Conservation (phyloP, 2,888 invertebrate species). For the Hypomecis punctinalis region DNA sequence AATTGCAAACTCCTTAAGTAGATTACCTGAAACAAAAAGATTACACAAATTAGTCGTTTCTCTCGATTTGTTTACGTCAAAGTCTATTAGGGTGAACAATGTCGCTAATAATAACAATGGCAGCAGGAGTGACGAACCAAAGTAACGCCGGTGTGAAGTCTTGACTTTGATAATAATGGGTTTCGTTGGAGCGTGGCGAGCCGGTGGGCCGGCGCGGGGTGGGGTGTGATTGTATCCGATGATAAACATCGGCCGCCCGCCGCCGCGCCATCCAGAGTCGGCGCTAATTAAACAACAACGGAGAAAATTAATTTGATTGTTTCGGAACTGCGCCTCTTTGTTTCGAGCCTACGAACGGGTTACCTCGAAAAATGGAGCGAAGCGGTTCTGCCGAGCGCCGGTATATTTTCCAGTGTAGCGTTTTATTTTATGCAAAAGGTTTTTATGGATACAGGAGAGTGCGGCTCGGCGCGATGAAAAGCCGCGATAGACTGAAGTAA, state of each 20-base stretch:
- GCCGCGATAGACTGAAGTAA: constrained; percentile 68
- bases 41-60: constrained; percentile 70
- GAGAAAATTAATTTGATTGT: constrained; percentile 84
- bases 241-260: constrained; percentile 82
- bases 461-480: constrained; percentile 61
- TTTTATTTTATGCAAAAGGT: constrained; percentile 57
- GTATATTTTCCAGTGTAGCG: constrained; percentile 57
- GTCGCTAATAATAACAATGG: constrained; percentile 79
- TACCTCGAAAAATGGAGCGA: constrained; percentile 75
- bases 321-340: constrained; percentile 80
- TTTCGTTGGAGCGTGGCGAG: constrained; percentile 68
- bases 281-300: constrained; percentile 84
- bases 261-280: constrained; percentile 76
- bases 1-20: constrained; percentile 51
- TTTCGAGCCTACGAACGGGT: constrained; percentile 68
- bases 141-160: constrained; percentile 78
- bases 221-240: constrained; percentile 80
- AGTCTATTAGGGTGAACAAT: constrained; percentile 77
- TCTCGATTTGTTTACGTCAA: constrained; percentile 72
- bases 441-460: constrained; percentile 47
- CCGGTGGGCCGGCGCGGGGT: constrained; percentile 51
- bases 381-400: constrained; percentile 55
- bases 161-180: constrained; percentile 83
- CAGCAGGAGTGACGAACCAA: constrained; percentile 80
- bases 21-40: constrained; percentile 81